Base-by-base conservation (phyloP, 1,140 invertebrate species). In the Pogonomyrmex barbatus region DNA sequence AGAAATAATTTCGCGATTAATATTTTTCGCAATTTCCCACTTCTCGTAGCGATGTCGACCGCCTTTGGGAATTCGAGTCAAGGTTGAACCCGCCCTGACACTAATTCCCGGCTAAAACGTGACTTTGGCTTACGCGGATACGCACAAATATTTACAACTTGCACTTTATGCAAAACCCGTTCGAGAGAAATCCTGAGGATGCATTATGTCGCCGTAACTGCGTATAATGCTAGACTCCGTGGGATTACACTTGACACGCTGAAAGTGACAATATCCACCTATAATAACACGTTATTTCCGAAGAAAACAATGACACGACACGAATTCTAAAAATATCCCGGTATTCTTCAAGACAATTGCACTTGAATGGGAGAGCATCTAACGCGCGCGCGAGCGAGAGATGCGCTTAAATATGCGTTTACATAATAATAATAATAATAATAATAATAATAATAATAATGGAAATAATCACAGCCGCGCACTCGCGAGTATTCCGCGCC, bases 141-240 rank as follows among this genome's bases (percentile, higher is more conserved):
- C 63, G 47, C 39, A 70, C 78, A 81, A 81, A 81, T 81, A 81
- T 81, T 81, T 81, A 56, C 78, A 70, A 81, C 78, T 81, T 70
- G 52, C 78, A 56, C 63, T 81, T 70, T 81, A 56, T 56, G 65
- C 45, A 45, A 56, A 56, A 81, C 36, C 78, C 39, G 36, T 81
- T 70, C n/a, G 39, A 56, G 65, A 81, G 63, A 70, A 70, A 81
- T 81, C 78, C 58, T 70, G 24, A 56, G 50, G 50, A 8, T 12
- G 52, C 78, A 56, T 70, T 42, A 30, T n/a, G 47, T 6, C 78
- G 50, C 8, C 47, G 77, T 70, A 70, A 81, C 75, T 70, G 47
- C 36, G 39, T 81, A 45, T 63, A 56, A 70, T 50, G 78, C 63
- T 67, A 30, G 78, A 70, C 39, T 24, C 8, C 10, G 63, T 39